These are phyloP conservation scores for Pipistrellus pipistrellus DNA, from an alignment of 2,797 vertebrate genomes.

Conservation along the genomic window DNA sequence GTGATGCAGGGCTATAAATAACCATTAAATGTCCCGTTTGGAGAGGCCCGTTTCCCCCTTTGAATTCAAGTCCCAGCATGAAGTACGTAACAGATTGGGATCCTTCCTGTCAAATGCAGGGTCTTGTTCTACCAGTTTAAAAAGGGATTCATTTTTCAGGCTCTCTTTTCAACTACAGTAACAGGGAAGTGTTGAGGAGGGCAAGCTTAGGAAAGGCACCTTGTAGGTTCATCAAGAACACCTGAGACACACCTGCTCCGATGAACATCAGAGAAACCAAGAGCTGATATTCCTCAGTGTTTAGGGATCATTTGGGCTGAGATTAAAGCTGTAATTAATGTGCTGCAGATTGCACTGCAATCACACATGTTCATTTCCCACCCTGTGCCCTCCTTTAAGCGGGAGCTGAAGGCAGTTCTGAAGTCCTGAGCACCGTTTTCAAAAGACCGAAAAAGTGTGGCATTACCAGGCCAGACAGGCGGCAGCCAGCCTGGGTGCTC, in stretches of 20 bases:
- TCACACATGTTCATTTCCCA: neutral
- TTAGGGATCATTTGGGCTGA: neutral
- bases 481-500: neutral
- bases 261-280: neutral
- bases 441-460: neutral
- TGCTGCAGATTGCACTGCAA: neutral
- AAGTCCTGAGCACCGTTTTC: neutral
- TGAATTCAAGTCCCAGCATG: constrained; percentile 85
- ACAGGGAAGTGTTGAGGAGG: constrained; percentile 75
- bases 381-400: neutral
- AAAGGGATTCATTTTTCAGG: constrained; percentile 71
- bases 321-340: neutral
- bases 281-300: neutral
- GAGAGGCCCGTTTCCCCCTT: constrained; percentile 69
- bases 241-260: neutral
- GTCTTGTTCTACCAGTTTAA: constrained; percentile 85
- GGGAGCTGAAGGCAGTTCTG: neutral
- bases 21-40: constrained; percentile 72
- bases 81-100: constrained; percentile 85
- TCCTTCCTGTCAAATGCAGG: constrained; percentile 81
- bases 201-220: constrained; percentile 43
- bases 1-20: constrained; percentile 80
- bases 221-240: neutral
- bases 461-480: neutral
- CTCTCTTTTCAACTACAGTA: constrained; percentile 72